Evolutionary conservation across 2,888 invertebrate genomes (phyloP).

Genomic region (Aphodius granarius): DNA sequence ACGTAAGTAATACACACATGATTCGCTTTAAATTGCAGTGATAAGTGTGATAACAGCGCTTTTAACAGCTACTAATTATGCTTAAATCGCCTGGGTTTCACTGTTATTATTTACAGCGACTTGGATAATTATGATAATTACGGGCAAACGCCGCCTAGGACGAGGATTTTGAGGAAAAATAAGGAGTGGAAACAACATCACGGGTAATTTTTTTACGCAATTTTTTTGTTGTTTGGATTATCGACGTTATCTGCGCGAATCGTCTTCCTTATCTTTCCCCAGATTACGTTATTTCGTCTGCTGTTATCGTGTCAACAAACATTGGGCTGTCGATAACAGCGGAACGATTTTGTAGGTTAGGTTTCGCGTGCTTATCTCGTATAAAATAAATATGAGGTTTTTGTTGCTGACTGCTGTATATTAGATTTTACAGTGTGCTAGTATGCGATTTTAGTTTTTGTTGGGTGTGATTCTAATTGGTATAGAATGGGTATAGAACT

Average conservation of each 20-base stretch:
- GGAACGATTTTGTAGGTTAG: neutral
- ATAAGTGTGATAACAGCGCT: conserved; percentile 12
- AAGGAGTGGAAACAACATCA: conserved; percentile 59
- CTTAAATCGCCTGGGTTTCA: conserved; percentile 21
- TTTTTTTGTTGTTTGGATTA: neutral
- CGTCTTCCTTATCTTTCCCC: neutral
- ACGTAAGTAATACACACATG: conserved; percentile 19
- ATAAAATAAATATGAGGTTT: neutral
- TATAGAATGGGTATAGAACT: neutral
- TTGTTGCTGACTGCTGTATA: no score
- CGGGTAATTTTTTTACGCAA: conserved; percentile 54
- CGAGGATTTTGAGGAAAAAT: conserved; percentile 62
- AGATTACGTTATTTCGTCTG: neutral
- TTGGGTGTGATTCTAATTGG: no score
- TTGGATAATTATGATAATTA: conserved; percentile 64
- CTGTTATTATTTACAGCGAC: conserved; percentile 30
- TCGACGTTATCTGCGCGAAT: neutral
- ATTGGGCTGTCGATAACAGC: neutral
- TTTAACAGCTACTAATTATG: conserved; percentile 20
- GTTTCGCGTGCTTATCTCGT: neutral
- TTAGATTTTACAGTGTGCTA: neutral
- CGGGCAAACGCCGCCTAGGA: conserved; percentile 78
- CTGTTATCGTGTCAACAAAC: neutral
- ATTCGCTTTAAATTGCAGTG: neutral
- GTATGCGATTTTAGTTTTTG: neutral